Evolutionary conservation across 2,797 vertebrate species (phyloP).

Genomic region (Vespertilio murinus): DNA sequence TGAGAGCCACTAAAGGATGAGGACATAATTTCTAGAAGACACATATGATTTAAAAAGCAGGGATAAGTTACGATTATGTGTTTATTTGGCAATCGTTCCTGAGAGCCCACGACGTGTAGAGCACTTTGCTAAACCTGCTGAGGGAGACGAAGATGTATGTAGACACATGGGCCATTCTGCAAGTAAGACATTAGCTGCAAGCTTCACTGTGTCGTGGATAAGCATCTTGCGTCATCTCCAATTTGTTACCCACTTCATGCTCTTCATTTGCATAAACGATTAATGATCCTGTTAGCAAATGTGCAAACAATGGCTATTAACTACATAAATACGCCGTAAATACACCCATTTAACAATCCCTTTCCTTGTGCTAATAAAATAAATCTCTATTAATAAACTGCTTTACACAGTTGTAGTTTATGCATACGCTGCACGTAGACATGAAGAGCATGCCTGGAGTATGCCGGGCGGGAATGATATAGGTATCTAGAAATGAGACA

Average conservation of each 20-base stretch:
- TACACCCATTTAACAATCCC: constrained; percentile 49
- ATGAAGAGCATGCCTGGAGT: not conserved
- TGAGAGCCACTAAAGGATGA: not conserved
- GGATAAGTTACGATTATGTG: not conserved
- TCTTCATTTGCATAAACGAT: constrained; percentile 46
- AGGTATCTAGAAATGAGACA: constrained; percentile 2
- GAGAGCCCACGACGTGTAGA: not conserved
- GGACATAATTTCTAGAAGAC: not conserved
- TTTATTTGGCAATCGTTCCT: constrained; percentile 2
- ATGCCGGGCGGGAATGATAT: not conserved
- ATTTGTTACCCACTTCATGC: constrained; percentile 6
- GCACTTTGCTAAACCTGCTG: not conserved
- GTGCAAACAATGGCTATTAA: constrained; percentile 26
- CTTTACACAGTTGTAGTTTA: constrained; percentile 22
- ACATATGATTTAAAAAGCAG: not conserved
- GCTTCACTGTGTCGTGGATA: not conserved
- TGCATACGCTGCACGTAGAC: constrained; percentile 38
- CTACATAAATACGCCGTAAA: constrained; percentile 52
- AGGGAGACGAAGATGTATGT: not conserved
- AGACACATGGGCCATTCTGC: not conserved
- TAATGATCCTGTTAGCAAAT: constrained; percentile 51
- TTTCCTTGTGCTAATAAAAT: constrained; percentile 32
- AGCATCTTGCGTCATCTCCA: constrained; percentile 34
- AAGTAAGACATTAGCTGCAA: not conserved
- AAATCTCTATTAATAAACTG: constrained; percentile 55